Evolutionary conservation across 2,113 vertebrate species (phyloP), one percentile per base, ranked within the genome.

Genomic region (Brachyhypopomus gauderio): DNA sequence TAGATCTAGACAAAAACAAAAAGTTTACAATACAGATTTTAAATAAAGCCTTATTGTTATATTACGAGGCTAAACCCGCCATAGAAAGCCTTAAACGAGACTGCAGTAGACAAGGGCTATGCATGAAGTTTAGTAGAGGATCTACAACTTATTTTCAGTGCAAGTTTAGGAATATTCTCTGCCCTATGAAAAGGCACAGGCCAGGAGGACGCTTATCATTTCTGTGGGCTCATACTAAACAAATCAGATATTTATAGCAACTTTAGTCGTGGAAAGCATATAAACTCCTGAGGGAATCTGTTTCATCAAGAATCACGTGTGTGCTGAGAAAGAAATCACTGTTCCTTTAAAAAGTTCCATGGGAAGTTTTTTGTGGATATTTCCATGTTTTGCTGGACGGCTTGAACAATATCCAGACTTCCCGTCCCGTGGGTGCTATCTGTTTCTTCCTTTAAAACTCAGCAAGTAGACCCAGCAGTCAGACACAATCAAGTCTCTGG

Each of bases 321-420:
- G 59, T 36, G 66, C 55, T 72, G 67, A 79, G 77, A 79, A 79
- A 72, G 52, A 62, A 19, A 60, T 8, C 9, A 3, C 27, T 72
- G n/a, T 30, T 62, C 17, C 66, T 48, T 72, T 16, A 38, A 22
- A 34, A 71, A 62, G 55, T 30, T 5, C 52, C 77, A 59, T 72
- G 67, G 67, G 77, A 72, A 79, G 67, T 79, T 79, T 79, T 12
- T 72, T 48, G 34, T 79, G 67, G 25, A 48, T 58, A 67, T 78
- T 56, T 70, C 66, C 66, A 70, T 70, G 66, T 70, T 70, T 38
- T 70, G 12, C 22, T 70, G 66, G 66, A 70, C 20, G 36, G 5
- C 20, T 38, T 34, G 41, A 23, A 72, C 23, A 36, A 19, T 41
- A 5, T 60, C 73, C 73, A 48, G 56, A 79, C 30, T 72, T 79